phyloP scores from a whole-genome alignment of 1,140 invertebrate genomes.

The Elymnias hypermnestra region DNA sequence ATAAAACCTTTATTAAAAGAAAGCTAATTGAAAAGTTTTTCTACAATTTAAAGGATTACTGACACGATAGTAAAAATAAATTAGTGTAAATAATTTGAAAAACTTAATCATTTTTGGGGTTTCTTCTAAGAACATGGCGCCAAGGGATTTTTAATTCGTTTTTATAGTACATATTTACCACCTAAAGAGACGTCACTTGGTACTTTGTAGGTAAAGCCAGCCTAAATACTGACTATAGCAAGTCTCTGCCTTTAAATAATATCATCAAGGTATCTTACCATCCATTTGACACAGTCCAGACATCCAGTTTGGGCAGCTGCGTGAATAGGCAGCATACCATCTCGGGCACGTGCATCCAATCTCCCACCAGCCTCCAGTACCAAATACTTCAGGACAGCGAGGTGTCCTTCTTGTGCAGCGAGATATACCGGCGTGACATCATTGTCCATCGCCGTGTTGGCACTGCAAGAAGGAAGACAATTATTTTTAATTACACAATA shows the following conservation, averaged over 20 bases:
- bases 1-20: too few species aligned
- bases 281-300: conserved; percentile 90
- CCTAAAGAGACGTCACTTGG: too few species aligned
- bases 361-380: conserved; percentile 87
- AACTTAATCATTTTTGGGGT: too few species aligned
- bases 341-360: conserved; percentile 84
- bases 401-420: conserved; percentile 90
- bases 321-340: conserved; percentile 92
- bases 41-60: too few species aligned
- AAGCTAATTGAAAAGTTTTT: too few species aligned
- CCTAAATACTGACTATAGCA: too few species aligned
- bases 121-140: too few species aligned
- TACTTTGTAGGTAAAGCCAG: too few species aligned
- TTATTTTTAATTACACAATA: background rate
- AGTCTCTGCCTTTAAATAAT: background rate
- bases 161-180: too few species aligned
- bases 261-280: conserved; percentile 79
- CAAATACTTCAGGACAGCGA: conserved; percentile 89
- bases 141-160: too few species aligned
- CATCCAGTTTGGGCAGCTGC: conserved; percentile 93
- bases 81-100: too few species aligned
- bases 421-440: conserved; percentile 93
- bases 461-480: conserved; percentile 70
- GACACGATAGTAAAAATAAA: too few species aligned
- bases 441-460: conserved; percentile 93